Evolutionary conservation across 2,888 invertebrate species (phyloP).

Genomic region (Chymomyza procnemis): DNA sequence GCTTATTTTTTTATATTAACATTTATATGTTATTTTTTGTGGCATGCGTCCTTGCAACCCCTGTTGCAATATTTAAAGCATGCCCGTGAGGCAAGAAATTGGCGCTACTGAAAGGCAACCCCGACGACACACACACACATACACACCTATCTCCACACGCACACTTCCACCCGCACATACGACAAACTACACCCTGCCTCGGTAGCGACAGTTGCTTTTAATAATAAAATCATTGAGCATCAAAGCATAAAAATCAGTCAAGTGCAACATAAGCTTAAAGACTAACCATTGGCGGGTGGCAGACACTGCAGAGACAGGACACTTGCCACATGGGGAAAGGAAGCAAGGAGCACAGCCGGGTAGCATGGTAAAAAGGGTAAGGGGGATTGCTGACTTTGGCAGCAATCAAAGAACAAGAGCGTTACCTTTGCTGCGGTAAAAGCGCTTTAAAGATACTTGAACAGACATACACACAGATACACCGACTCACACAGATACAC

Average conservation of each 20-base stretch:
- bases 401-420: slow-evolving; percentile 3
- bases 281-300: slow-evolving; percentile 20
- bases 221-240: slow-evolving; percentile 78
- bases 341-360: no score
- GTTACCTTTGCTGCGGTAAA: neutral
- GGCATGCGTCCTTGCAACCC: slow-evolving; percentile 19
- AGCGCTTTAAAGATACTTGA: neutral
- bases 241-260: slow-evolving; percentile 78
- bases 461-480: neutral
- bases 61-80: slow-evolving; percentile 18
- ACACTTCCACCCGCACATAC: neutral
- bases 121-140: neutral
- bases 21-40: slow-evolving; percentile 3
- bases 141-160: neutral
- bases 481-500: neutral
- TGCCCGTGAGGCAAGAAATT: slow-evolving; percentile 20
- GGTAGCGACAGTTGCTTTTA: slow-evolving; percentile 70
- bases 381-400: neutral
- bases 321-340: neutral
- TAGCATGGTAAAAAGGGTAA: neutral
- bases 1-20: neutral
- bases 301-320: slow-evolving; percentile 5
- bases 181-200: slow-evolving; percentile 5
- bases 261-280: slow-evolving; percentile 75
- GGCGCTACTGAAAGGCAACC: slow-evolving; percentile 13